Conservation (phyloP, 2,888 invertebrate species). For the Cephalotes varians region DNA sequence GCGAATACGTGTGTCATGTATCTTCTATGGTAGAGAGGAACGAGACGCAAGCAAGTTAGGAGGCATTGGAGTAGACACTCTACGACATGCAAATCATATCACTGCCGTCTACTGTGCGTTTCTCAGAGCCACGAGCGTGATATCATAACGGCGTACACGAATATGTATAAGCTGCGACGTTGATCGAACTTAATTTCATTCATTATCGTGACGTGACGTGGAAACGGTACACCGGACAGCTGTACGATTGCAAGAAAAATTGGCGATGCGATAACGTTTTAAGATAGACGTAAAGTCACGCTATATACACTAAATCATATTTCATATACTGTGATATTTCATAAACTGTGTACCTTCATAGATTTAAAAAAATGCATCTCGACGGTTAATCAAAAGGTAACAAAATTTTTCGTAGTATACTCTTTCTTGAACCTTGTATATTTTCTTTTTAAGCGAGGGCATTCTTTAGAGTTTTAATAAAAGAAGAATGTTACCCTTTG, state of each 20-base stretch:
- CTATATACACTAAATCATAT: constrained; percentile 2
- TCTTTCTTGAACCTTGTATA: neutral
- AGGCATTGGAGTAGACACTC: constrained; percentile 74
- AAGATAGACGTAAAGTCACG: constrained; percentile 14
- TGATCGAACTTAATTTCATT: constrained; percentile 57
- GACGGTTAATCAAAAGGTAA: constrained; percentile 7
- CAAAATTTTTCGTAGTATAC: constrained; percentile 1
- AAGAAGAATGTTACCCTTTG: constrained; percentile 53
- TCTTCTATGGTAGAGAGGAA: constrained; percentile 57
- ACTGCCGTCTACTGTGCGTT: constrained; percentile 74
- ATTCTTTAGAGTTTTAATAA: constrained; percentile 56
- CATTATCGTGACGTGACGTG: constrained; percentile 47
- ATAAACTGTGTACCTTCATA: neutral
- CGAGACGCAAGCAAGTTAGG: constrained; percentile 71
- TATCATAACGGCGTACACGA: constrained; percentile 72
- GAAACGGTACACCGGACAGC: constrained; percentile 14
- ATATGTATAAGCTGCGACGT: constrained; percentile 62
- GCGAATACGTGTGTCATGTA: constrained; percentile 70
- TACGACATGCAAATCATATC: constrained; percentile 83
- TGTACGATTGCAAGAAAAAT: constrained; percentile 28
- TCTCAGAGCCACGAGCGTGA: constrained; percentile 66
- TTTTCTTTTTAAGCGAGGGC: constrained; percentile 4
- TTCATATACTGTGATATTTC: neutral
- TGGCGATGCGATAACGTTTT: neutral
- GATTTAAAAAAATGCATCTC: neutral